Evolutionary conservation across 2,113 vertebrate genomes (phyloP), one percentile per base, ranked within the genome.

Genomic region (Hymenochirus boettgeri): DNA sequence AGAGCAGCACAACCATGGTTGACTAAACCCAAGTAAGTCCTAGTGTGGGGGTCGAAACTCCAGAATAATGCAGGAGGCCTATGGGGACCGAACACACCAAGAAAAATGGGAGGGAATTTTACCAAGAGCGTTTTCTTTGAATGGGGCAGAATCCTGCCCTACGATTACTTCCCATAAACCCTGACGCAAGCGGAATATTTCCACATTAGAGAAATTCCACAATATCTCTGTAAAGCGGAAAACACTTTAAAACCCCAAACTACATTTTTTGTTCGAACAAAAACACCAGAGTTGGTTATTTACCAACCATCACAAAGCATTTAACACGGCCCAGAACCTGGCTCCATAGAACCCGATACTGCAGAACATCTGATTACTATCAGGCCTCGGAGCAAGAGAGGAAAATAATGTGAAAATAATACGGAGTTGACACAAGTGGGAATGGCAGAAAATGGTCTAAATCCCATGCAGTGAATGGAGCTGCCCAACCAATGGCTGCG

Each of bases 301-400:
- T 35, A 35, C 21, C 33, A 31, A 57, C 22, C 12, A 24, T 8
- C 22, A 57, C 39, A 58, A 59, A 39, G 55, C 46, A 59, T 52
- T 51, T 52, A 24, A 58, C 51, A 39, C 31, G 18, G 46, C 25
- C 51, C 35, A 51, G 23, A 53, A 15, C 8, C 6, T 58, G 55
- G 48, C n/a, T 53, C 50, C 46, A 51, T 67, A 54, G n/a, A 42
- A 13, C 18, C 47, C 50, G 3, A 48, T 65, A 50, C 19, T 22
- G 10, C 4, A 18, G 35, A 51, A 67, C 65, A 67, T 67, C 48
- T 67, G 65, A 67, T 67, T 53, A 53, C 22, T 25, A 60, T 67
- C 65, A 67, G n/a, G 35, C 26, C 22, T 37, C 21, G 7, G 21
- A 59, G 47, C n/a, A 12, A 58, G 3, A 33, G 9, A 25, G 24